Conservation (phyloP, 2,113 vertebrate genomes). For the Sorex fumeus region DNA sequence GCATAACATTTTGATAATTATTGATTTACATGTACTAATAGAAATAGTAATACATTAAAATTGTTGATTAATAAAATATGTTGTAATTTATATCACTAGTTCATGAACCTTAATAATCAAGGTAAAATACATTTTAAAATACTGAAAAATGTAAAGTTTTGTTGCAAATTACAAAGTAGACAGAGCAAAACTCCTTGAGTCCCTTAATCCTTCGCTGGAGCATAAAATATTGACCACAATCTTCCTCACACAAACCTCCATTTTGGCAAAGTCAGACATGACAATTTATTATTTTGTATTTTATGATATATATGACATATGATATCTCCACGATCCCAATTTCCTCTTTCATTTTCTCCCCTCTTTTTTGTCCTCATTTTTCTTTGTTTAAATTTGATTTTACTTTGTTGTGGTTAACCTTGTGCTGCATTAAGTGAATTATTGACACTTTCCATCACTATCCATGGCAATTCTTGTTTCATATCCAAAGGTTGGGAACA, state of each 20-base stretch:
- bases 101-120: not conserved
- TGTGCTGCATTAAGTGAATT: not conserved
- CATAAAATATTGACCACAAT: fast-evolving
- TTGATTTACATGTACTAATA: not conserved
- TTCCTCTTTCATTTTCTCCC: not conserved
- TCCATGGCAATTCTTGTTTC: too few relatives aligned
- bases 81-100: not conserved
- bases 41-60: not conserved
- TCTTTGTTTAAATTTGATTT: not conserved
- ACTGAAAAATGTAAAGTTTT: too few relatives aligned
- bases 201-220: too few relatives aligned
- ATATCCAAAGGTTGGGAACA: too few relatives aligned
- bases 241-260: not conserved
- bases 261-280: not conserved
- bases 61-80: not conserved
- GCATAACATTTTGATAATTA: too few relatives aligned
- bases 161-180: too few relatives aligned
- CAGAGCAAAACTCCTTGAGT: not conserved
- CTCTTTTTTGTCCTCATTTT: not conserved
- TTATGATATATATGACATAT: not conserved
- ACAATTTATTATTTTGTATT: not conserved
- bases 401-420: not conserved
- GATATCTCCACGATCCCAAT: not conserved
- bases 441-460: not conserved
- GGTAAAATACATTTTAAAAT: not conserved